Percentiles rank a stretch among this genome's conserved stretches.
Conservation (phyloP, 2,113 vertebrate genomes). For the Asarcornis scutulata region DNA sequence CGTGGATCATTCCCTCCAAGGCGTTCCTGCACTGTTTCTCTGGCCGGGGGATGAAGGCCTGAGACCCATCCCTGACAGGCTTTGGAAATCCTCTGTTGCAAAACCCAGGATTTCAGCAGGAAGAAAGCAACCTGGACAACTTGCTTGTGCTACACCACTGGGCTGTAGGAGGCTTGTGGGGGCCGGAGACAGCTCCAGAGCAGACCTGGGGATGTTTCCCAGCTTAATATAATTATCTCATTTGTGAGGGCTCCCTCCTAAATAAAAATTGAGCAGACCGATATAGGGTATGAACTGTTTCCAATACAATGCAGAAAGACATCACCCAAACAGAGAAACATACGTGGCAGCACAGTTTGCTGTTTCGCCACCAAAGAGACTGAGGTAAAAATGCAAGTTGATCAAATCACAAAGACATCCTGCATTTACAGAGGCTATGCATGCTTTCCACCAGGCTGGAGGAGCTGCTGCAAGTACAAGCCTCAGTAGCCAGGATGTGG, state of each 20-base stretch:
- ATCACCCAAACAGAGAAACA: not conserved
- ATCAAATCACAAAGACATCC: not conserved
- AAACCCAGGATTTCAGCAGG: not conserved
- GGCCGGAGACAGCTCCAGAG: not conserved
- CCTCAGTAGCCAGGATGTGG: not conserved
- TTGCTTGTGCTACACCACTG: rapidly evolving
- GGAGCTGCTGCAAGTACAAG: not conserved
- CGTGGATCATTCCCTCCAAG: rapidly evolving
- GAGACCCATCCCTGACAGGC: not conserved
- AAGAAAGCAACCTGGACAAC: not conserved
- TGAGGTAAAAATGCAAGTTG: not conserved
- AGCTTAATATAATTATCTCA: not conserved
- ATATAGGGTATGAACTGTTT: not conserved
- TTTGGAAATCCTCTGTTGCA: not conserved
- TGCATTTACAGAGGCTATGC: not conserved
- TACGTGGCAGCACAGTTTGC: rapidly evolving
- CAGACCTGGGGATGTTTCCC: not conserved
- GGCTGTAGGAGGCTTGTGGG: not conserved
- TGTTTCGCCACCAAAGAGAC: not conserved
- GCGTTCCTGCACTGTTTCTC: not conserved
- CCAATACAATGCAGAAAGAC: rapidly evolving
- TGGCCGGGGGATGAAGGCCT: not conserved
- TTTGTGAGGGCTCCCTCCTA: not conserved
- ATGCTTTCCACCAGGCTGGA: not conserved
- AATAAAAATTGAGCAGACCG: not conserved